Evolutionary conservation across 2,113 vertebrate genomes (phyloP).

Genomic region (Cercocebus atys): DNA sequence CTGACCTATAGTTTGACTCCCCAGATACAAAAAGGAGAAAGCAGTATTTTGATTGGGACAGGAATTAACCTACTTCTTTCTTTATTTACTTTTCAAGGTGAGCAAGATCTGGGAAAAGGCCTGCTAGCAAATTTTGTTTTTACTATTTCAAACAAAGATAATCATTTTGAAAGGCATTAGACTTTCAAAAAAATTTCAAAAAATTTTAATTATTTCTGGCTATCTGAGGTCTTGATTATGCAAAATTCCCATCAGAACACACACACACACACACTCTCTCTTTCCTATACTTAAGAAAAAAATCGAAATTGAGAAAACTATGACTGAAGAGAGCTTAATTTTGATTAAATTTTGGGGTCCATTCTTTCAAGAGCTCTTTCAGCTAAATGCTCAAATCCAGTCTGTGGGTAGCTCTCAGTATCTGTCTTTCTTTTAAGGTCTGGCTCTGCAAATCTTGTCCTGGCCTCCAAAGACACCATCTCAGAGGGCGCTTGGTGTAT

Average conservation of each 20-base stretch:
- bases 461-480: background rate
- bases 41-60: background rate
- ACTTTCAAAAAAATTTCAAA: background rate
- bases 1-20: background rate
- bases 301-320: background rate
- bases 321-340: background rate
- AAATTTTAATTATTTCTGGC: background rate
- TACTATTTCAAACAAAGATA: background rate
- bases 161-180: background rate
- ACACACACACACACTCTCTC: too few species aligned
- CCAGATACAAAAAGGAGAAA: background rate
- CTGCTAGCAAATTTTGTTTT: background rate
- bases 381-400: background rate
- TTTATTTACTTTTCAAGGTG: background rate
- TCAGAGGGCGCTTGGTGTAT: background rate
- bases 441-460: background rate
- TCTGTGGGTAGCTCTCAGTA: background rate
- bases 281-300: background rate
- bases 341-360: background rate
- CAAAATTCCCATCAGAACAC: background rate
- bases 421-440: background rate
- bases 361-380: background rate
- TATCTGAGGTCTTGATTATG: background rate
- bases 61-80: background rate
- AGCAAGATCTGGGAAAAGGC: background rate